These are phyloP conservation scores for Galeruca laticollis DNA, from an alignment of 2,888 invertebrate species.

Conservation along the genomic window DNA sequence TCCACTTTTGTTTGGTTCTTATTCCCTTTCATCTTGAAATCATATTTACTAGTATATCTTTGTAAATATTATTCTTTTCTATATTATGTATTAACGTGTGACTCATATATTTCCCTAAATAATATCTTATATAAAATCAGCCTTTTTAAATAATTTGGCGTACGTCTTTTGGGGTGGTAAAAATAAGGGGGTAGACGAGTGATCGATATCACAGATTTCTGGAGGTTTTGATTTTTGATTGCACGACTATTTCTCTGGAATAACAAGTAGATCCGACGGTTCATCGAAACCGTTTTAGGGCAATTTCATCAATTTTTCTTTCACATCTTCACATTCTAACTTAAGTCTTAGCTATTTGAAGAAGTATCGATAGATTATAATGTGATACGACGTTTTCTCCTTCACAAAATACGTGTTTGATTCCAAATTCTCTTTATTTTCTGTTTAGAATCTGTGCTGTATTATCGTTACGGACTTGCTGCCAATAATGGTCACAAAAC, in stretches of 20 bases:
- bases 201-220: constrained; percentile 39
- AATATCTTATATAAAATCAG: background rate
- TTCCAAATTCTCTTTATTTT: constrained; percentile 12
- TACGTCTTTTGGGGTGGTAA: constrained; percentile 11
- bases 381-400: background rate
- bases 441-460: constrained; percentile 8
- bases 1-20: no score
- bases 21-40: no score
- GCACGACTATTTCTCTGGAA: constrained; percentile 36
- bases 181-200: constrained; percentile 15
- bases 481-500: constrained; percentile 12
- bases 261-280: constrained; percentile 30
- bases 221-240: constrained; percentile 42
- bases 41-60: no score
- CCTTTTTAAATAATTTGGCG: background rate
- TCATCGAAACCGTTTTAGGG: constrained; percentile 1
- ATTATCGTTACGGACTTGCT: constrained; percentile 8
- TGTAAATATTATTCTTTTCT: no score
- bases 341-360: background rate
- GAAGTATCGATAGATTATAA: constrained; percentile 1
- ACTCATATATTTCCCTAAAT: background rate
- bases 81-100: background rate
- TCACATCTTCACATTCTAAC: constrained; percentile 2
- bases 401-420: background rate
- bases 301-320: constrained; percentile 17